Evolutionary conservation across 1,140 invertebrate genomes (phyloP), one percentile per base, ranked within the genome.

Genomic region (Venturia canescens): DNA sequence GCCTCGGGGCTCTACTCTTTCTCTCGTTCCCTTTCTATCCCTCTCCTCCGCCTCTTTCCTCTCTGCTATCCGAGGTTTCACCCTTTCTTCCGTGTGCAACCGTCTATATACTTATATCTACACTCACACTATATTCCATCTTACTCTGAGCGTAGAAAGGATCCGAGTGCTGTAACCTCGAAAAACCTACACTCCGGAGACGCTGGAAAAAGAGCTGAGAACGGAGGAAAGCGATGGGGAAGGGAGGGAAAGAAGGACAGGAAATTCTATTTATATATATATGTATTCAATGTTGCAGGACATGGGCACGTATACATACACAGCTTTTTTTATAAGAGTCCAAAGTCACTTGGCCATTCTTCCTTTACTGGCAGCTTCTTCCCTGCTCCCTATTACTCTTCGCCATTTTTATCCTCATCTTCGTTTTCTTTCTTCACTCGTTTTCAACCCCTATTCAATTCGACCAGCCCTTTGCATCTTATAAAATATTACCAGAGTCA

Each of bases 1-100:
- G 87, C 90, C 88, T 83, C 80, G 86, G 85, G 88, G 88, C 83
- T 88, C 84, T 34, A 34, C 27, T 69, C 66, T 63, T 63, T 63
- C 66, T 9, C 72, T 53, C 50, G 5, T 27, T 74, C 50, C 11
- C 57, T 66, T 27, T 63, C 29, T 48, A 16, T 26, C 57, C 34
- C 75, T 23, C 60, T 38, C 53, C 29, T 60, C 31, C 38, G 26
- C 27, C 3, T 18, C 53, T 21, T 23, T 26, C 27, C 15, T 23
- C 13, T 21, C 70, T 29, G 5, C 34, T 71, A 44, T 57, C 11
- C 18, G 71, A 21, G 38, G 34, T 50, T 50, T 74, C 71, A 53
- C 70, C 23, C 71, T 44, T 23, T 57, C 26, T 23, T 18, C 71
- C 38, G 16, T n/a, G n/a, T 53, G n/a, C n/a, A 53, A 2, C 6